A percentile compares a stretch with the other conserved stretches of the same genome.
phyloP scores from a whole-genome alignment of 2,113 vertebrate genomes.

The Phocoena phocoena region DNA sequence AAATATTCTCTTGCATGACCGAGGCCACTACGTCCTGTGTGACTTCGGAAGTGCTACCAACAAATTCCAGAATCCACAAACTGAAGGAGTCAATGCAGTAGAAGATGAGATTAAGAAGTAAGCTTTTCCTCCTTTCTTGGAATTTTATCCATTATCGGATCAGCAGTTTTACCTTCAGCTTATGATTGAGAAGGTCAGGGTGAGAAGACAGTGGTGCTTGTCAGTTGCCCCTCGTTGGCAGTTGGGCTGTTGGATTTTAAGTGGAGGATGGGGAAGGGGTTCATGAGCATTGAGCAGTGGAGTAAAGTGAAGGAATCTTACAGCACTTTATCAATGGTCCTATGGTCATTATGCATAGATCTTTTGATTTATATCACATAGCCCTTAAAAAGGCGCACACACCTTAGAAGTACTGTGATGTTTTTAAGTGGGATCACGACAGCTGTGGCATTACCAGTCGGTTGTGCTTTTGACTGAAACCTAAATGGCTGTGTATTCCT shows the following conservation, averaged over 20 bases:
- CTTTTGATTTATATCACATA: neutral
- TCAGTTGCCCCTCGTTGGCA: neutral
- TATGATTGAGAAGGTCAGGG: neutral
- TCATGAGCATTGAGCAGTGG: neutral
- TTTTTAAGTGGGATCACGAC: slow-evolving; percentile 4
- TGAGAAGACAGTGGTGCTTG: neutral
- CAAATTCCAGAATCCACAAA: slow-evolving; percentile 95
- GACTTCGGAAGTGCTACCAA: slow-evolving; percentile 98
- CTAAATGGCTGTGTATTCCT: neutral
- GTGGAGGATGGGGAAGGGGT: neutral
- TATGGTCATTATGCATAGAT: neutral
- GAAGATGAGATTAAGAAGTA: slow-evolving; percentile 99
- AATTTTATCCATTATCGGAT: neutral
- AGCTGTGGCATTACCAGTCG: neutral
- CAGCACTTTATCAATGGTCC: neutral
- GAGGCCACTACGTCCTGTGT: slow-evolving; percentile 97
- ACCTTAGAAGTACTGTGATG: neutral
- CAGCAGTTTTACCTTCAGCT: neutral
- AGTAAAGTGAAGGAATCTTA: neutral
- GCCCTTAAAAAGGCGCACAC: neutral
- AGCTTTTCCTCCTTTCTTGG: slow-evolving; percentile 67
- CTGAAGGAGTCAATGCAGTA: slow-evolving; percentile 92
- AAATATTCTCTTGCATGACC: slow-evolving; percentile 97
- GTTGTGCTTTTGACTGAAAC: slow-evolving; percentile 12
- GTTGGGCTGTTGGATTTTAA: slow-evolving; percentile 8